Evolutionary conservation across 2,113 vertebrate genomes (phyloP).

Genomic region (Clinocottus analis): DNA sequence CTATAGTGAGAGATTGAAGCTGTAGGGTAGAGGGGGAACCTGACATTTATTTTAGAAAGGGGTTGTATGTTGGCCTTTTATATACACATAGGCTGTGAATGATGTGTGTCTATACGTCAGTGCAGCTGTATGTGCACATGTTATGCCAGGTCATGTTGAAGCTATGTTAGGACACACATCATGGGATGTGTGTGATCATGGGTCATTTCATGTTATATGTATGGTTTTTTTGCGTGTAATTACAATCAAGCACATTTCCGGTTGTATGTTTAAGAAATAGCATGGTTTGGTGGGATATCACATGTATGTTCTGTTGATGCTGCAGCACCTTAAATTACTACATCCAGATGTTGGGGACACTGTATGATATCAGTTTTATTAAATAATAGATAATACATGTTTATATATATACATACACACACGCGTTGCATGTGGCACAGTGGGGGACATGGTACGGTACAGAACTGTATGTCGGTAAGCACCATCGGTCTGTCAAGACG

Average conservation of each 20-base stretch:
- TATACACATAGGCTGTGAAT: neutral
- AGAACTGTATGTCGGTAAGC: neutral
- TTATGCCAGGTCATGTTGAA: slow-evolving; percentile 9
- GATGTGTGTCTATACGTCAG: neutral
- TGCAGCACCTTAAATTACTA: neutral
- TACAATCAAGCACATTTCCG: too few species aligned
- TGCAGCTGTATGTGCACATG: neutral
- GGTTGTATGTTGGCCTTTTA: neutral
- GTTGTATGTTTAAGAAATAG: too few species aligned
- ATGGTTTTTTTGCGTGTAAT: too few species aligned
- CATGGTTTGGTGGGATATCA: neutral
- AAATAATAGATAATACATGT: too few species aligned
- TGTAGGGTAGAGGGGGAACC: neutral
- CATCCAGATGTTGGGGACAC: neutral
- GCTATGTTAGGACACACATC: neutral
- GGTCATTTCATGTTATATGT: neutral
- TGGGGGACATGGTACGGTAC: neutral
- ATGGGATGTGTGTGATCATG: neutral
- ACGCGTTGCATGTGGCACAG: neutral
- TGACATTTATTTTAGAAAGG: neutral
- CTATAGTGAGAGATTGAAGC: neutral
- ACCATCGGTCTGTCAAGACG: neutral
- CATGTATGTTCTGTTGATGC: neutral
- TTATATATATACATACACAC: too few species aligned
- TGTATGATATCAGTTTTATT: too few species aligned